Base-by-base conservation (phyloP, 2,888 invertebrate genomes). In the Agrotis segetum region DNA sequence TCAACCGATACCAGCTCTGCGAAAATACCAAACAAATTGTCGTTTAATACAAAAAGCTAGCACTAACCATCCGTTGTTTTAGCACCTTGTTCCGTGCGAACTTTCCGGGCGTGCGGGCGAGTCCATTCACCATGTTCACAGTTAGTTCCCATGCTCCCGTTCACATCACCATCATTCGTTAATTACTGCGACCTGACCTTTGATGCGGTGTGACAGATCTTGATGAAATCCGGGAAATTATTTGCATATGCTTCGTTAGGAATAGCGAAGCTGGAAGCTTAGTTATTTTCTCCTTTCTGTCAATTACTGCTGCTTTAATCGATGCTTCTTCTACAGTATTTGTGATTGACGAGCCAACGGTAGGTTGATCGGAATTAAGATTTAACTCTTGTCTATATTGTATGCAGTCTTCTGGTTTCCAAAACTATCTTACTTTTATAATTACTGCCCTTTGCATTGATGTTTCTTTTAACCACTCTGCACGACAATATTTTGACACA, bases 141-240 rank as follows among this genome's bases (percentile, higher is more conserved):
- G 92, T 91, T 92, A 88, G 82, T 93, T 95, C 95, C 88, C 95
- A 95, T 94, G 95, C 88, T 90, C 94, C 83, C 91, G 90, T 95
- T 95, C 95, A 85, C 95, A 94, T 76, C 79, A 79, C 86, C 87
- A 93, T 94, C 94, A 93, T 93, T 90, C 83, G 85, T 85, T 91
- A 90, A 91, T 91, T 89, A 89, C 86, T 79, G 77, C 88, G 88
- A 92, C 93, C 91, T 90, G 92, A 92, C 92, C 93, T 92, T 90
- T 88, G 88, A 87, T 75, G 84, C 72, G 71, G 87, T 88, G 89
- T 88, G 90, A 90, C 89, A 90, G 88, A 88, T 90, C 86, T 83
- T 83, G 85, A 88, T 86, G 85, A 85, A 85, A 85, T 85, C 77
- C 70, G 84, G 88, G 85, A 82, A 87, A 83, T 70, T 74, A 79